Evolutionary conservation across 2,113 vertebrate genomes (phyloP).

Genomic region (Micromys minutus): DNA sequence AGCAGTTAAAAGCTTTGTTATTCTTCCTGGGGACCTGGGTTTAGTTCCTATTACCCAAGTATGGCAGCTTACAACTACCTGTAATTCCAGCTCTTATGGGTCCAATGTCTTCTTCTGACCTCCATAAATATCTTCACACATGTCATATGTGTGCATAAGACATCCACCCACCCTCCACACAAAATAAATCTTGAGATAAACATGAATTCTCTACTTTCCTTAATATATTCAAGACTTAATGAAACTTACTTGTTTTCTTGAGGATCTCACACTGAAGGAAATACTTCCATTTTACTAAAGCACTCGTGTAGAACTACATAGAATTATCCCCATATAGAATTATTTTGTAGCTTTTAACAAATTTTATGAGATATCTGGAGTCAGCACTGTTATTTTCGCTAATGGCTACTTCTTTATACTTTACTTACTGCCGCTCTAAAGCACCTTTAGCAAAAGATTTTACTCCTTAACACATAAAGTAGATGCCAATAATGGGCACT

Average conservation of each 20-base stretch:
- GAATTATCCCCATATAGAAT: neutral
- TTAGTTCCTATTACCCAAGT: neutral
- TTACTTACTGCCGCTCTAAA: neutral
- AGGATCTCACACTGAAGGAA: conserved; percentile 31
- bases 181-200: neutral
- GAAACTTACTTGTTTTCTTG: neutral
- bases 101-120: neutral
- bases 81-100: neutral
- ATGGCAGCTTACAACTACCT: neutral
- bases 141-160: neutral
- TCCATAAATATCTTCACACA: neutral
- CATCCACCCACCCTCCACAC: neutral
- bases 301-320: neutral
- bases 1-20: neutral
- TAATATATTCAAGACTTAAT: neutral
- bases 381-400: neutral
- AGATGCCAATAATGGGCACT: neutral
- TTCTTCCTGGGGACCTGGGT: neutral
- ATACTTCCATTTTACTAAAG: neutral
- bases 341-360: conserved; percentile 12
- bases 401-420: conserved; percentile 2
- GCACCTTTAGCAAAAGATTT: conserved; percentile 8
- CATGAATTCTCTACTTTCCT: neutral
- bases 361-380: neutral
- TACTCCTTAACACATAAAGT: neutral